A percentile compares a stretch with the other conserved stretches of the same genome.
Conservation (phyloP, 2,797 vertebrate species). For the Pampus argenteus region DNA sequence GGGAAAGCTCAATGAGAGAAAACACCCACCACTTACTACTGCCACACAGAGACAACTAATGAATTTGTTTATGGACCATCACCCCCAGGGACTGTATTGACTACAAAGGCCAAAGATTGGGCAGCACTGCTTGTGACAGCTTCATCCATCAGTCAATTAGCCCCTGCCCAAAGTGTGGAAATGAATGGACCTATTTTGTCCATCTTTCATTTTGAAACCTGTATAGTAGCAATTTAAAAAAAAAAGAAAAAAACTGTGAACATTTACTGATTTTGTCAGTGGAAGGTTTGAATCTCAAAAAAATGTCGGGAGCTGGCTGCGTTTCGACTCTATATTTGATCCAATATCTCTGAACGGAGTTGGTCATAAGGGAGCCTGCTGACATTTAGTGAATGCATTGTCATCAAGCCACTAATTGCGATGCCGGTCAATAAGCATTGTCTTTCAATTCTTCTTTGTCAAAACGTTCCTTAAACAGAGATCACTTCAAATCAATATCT, state of each 20-base stretch:
- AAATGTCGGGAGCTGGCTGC: not conserved
- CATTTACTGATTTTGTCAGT: not conserved
- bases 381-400: conserved; percentile 56
- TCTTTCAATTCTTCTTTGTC: conserved; percentile 68
- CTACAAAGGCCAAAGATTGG: conserved; percentile 53
- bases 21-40: conserved; percentile 43
- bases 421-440: conserved; percentile 61
- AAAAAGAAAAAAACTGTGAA: not conserved
- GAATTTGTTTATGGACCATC: conserved; percentile 70
- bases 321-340: conserved; percentile 27
- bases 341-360: conserved; percentile 23
- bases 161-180: conserved; percentile 24
- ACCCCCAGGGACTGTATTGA: conserved; percentile 53
- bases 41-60: conserved; percentile 59
- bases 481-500: conserved; percentile 59
- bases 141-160: conserved; percentile 73
- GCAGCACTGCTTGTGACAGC: conserved; percentile 49
- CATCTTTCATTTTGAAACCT: conserved; percentile 23
- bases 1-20: conserved; percentile 49
- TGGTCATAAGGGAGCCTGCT: conserved; percentile 41
- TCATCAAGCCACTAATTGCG: conserved; percentile 71
- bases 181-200: conserved; percentile 15
- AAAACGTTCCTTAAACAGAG: conserved; percentile 47
- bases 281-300: conserved; percentile 5
- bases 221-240: conserved; percentile 2